phyloP scores from a whole-genome alignment of 35 echinoderm and acorn worm species.

The Apostichopus parvimensis region DNA sequence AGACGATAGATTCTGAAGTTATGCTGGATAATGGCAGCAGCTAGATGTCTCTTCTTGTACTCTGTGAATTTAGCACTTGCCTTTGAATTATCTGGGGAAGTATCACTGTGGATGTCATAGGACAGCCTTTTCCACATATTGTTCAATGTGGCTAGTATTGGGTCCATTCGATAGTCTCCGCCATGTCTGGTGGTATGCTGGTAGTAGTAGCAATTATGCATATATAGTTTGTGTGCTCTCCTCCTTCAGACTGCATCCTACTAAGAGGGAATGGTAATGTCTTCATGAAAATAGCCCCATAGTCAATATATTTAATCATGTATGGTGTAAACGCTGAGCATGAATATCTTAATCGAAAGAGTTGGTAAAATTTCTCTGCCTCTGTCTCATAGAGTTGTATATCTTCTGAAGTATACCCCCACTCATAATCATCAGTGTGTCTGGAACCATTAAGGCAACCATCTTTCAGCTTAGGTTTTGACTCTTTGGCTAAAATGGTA shows the following conservation, averaged over 20 bases:
- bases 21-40: not conserved
- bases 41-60: slow-evolving; percentile 12
- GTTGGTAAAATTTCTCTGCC: slow-evolving; percentile 73
- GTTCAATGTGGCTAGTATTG: slow-evolving; percentile 8
- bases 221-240: slow-evolving; percentile 49
- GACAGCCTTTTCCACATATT: slow-evolving; percentile 53
- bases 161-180: slow-evolving; percentile 11
- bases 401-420: slow-evolving; percentile 53
- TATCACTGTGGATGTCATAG: not conserved
- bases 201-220: slow-evolving; percentile 51
- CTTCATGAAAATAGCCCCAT: slow-evolving; percentile 57
- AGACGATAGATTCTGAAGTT: not conserved
- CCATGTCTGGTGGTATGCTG: slow-evolving; percentile 51
- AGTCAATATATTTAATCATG: slow-evolving; percentile 83
- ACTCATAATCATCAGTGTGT: slow-evolving; percentile 53
- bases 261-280: slow-evolving; percentile 29
- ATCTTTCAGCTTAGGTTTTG: slow-evolving; percentile 26
- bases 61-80: not conserved
- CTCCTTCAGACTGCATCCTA: slow-evolving; percentile 62
- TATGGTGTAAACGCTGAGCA: slow-evolving; percentile 72
- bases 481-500: slow-evolving; percentile 19
- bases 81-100: not conserved
- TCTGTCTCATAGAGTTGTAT: slow-evolving; percentile 36
- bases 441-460: slow-evolving; percentile 51
- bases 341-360: slow-evolving; percentile 43